These are phyloP conservation scores for Anagrus nilaparvatae DNA, from an alignment of 1,140 invertebrate species.

Conservation along the genomic window DNA sequence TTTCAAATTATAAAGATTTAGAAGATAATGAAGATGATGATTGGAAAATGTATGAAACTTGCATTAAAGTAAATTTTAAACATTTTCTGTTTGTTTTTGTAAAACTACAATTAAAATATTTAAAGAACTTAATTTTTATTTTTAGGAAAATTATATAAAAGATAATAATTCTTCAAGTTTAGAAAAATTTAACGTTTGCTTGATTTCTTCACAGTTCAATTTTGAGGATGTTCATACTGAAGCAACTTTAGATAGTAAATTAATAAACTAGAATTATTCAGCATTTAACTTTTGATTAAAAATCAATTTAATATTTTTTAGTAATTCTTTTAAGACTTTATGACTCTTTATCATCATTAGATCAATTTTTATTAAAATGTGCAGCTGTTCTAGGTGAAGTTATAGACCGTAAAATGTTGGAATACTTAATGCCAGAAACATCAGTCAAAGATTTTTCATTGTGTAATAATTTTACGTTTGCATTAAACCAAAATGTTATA, in stretches of 20 bases:
- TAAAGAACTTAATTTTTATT: neutral
- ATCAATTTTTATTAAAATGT: constrained; percentile 51
- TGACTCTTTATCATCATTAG: constrained; percentile 47
- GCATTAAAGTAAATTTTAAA: constrained; percentile 25
- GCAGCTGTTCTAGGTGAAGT: constrained; percentile 48
- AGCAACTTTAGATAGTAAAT: constrained; percentile 34
- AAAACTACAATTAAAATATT: constrained; percentile 5
- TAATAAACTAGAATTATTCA: neutral
- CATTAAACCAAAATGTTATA: neutral
- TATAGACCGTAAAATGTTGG: constrained; percentile 46
- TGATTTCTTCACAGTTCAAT: constrained; percentile 21
- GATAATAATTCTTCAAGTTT: neutral
- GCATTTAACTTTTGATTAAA: neutral
- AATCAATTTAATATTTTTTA: constrained; percentile 21
- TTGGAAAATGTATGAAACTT: constrained; percentile 34
- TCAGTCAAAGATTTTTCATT: constrained; percentile 36
- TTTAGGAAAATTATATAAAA: constrained; percentile 15
- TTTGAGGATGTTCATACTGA: constrained; percentile 31
- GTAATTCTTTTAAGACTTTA: constrained; percentile 49
- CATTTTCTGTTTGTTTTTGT: neutral
- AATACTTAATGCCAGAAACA: constrained; percentile 41
- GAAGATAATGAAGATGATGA: constrained; percentile 13
- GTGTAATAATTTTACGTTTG: constrained; percentile 26
- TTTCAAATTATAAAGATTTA: neutral
- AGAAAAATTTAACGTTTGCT: constrained; percentile 23